Base-by-base conservation (phyloP, 2,113 vertebrate genomes). In the Dromaius novaehollandiae region DNA sequence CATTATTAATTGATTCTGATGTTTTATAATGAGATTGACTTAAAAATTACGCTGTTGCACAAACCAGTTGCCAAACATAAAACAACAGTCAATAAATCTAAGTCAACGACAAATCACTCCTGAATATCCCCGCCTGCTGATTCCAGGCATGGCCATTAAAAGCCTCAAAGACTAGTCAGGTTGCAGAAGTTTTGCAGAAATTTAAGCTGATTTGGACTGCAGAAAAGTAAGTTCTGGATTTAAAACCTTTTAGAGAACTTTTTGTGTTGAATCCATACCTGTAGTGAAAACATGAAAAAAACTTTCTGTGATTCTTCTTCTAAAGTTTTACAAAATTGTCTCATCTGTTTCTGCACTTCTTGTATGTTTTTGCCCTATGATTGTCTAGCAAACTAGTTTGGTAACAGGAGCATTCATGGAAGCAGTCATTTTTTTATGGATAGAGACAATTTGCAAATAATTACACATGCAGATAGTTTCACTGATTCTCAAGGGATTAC, bases 81-180 rank as follows among this genome's bases (percentile, higher is more conserved):
- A 21, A 42, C 63, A 79, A 22, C 58, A 19, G 51, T 36, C 44
- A 34, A 42, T 60, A 60, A 84, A 65, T 14, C 7, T 6, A 4
- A 7, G 6, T 2, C 32, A 36, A 2, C 26, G 28, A 48, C 42
- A 60, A 1, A 70, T 21, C 32, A 70, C 20, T 46, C 44, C 46
- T 48, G 19, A 48, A 18, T 48, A 48, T 48, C 46, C 46, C 46
- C 46, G 24, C 15, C 78, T 19, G 51, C 19, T 8, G 50, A 9
- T 13, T 34, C 17, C 24, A 60, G 64, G 64, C 2, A 19, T 16
- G 42, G 26, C 15, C 7, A 1, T 6, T 2, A 46, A 77, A n/a
- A 28, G 38, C 25, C 36, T 4, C 0, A 0, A 30, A 44, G n/a
- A 38, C 34, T 12, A 1, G 1, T 0, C 1, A 2, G 42, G n/a